These are phyloP conservation scores for Rhinoraja longicauda DNA, from an alignment of 2,797 vertebrate species.

Conservation along the genomic window DNA sequence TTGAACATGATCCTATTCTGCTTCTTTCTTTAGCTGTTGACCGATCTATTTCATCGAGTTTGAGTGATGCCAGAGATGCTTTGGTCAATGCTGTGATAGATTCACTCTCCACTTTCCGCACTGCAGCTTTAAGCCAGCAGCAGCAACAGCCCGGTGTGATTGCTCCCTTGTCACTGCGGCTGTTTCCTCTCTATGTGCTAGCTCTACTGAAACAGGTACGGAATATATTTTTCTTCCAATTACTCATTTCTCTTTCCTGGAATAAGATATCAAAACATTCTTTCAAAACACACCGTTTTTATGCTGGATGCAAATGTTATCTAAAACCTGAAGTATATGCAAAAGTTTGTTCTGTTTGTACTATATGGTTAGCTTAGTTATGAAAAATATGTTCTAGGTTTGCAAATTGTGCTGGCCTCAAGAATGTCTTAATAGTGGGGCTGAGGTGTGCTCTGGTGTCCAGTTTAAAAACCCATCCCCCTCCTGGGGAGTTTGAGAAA, in stretches of 20 bases:
- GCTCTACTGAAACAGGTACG: slow-evolving; percentile 89
- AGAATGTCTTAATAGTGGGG: no score
- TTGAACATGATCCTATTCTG: not conserved
- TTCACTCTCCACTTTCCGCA: slow-evolving; percentile 75
- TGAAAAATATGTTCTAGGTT: no score
- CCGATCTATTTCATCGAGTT: slow-evolving; percentile 74
- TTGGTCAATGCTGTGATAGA: slow-evolving; percentile 88
- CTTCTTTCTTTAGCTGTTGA: slow-evolving; percentile 69
- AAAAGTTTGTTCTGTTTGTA: no score
- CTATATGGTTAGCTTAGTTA: no score
- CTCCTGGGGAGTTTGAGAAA: no score
- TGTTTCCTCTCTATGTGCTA: slow-evolving; percentile 81
- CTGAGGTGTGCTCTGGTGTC: no score
- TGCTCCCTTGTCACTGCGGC: slow-evolving; percentile 72
- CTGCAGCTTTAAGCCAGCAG: slow-evolving; percentile 74
- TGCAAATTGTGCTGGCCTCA: no score
- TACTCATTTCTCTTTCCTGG: not conserved
- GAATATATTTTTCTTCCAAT: not conserved
- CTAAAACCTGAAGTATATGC: no score
- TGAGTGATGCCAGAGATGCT: slow-evolving; percentile 86
- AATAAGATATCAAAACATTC: not conserved
- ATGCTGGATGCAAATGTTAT: no score
- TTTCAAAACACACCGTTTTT: not conserved
- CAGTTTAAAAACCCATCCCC: no score
- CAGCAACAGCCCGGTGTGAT: slow-evolving; percentile 75